A percentile compares a stretch with the other conserved stretches of the same genome.
These are phyloP conservation scores for Drosophila merina DNA, from an alignment of 2,888 invertebrate genomes.

Conservation along the genomic window DNA sequence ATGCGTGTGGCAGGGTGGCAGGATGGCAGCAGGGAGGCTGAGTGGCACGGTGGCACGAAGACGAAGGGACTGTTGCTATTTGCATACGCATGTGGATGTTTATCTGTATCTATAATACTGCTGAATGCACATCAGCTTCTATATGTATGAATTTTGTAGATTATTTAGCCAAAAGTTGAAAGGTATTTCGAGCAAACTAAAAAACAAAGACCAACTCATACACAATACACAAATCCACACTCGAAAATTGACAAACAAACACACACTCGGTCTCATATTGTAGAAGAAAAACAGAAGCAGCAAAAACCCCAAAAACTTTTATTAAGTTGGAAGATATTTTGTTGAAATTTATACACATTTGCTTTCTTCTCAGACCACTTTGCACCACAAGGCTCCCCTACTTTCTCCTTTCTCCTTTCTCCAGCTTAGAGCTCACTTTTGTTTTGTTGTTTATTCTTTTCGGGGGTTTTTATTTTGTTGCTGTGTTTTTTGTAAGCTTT, in stretches of 20 bases:
- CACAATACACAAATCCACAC: constrained; percentile 27
- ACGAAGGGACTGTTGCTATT: constrained; percentile 52
- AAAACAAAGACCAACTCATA: constrained; percentile 59
- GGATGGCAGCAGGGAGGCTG: constrained; percentile 17
- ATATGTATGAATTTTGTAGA: constrained; percentile 65
- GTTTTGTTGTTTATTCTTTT: constrained; percentile 2
- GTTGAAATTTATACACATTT: constrained; percentile 77
- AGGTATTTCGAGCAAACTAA: constrained; percentile 61
- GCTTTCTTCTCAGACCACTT: constrained; percentile 47
- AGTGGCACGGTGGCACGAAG: background rate
- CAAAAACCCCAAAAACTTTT: constrained; percentile 65
- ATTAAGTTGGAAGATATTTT: constrained; percentile 76
- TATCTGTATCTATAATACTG: constrained; percentile 46
- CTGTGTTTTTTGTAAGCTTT: constrained; percentile 28
- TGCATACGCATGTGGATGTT: constrained; percentile 55
- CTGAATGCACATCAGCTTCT: constrained; percentile 38
- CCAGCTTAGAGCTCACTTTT: constrained; percentile 31
- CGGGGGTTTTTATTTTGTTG: background rate
- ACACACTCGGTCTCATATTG: background rate
- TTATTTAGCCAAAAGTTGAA: constrained; percentile 76
- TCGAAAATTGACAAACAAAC: constrained; percentile 30
- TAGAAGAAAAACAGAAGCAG: constrained; percentile 27
- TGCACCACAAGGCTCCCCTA: background rate
- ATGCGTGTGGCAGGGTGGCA: constrained; percentile 29
- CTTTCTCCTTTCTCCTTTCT: background rate